Percentiles rank a stretch among this genome's conserved stretches.
phyloP scores from a whole-genome alignment of 2,113 vertebrate species.

The Pluvialis apricaria region DNA sequence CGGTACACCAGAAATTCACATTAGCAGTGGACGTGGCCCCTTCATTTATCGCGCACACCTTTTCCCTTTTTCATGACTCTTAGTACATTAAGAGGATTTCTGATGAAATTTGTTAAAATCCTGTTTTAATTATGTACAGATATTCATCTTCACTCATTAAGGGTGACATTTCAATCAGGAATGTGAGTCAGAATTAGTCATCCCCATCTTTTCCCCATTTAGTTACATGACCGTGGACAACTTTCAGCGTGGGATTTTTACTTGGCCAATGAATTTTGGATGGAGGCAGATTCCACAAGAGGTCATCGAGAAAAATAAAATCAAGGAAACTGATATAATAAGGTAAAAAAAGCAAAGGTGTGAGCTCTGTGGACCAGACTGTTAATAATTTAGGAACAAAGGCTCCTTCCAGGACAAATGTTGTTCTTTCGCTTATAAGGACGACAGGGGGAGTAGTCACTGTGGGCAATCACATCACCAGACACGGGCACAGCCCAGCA shows the following conservation, averaged over 20 bases:
- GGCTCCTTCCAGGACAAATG: background rate
- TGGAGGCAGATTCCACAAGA: conserved; percentile 88
- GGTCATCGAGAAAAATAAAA: conserved; percentile 80
- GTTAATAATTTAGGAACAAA: background rate
- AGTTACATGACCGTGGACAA: conserved; percentile 96
- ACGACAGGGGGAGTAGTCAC: too few relatives aligned
- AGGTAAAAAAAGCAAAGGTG: conserved; percentile 66
- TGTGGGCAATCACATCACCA: background rate
- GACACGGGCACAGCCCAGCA: background rate
- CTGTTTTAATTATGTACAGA: background rate
- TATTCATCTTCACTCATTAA: conserved; percentile 1
- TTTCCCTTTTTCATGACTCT: background rate
- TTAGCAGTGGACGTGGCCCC: fast-evolving
- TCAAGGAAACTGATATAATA: conserved; percentile 89
- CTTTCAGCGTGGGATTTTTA: conserved; percentile 95
- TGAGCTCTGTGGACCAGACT: background rate
- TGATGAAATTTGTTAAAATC: conserved; percentile 9
- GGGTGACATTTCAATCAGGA: conserved; percentile 45
- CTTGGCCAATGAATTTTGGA: conserved; percentile 96
- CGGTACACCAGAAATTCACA: fast-evolving
- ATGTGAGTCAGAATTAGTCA: conserved; percentile 11
- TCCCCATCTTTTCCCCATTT: background rate
- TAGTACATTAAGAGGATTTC: background rate
- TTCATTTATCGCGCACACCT: background rate
- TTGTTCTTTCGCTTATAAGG: background rate